Percentiles rank a stretch among this genome's conserved stretches.
Conservation (phyloP, 2,113 vertebrate genomes). For the Phyllopteryx taeniolatus region DNA sequence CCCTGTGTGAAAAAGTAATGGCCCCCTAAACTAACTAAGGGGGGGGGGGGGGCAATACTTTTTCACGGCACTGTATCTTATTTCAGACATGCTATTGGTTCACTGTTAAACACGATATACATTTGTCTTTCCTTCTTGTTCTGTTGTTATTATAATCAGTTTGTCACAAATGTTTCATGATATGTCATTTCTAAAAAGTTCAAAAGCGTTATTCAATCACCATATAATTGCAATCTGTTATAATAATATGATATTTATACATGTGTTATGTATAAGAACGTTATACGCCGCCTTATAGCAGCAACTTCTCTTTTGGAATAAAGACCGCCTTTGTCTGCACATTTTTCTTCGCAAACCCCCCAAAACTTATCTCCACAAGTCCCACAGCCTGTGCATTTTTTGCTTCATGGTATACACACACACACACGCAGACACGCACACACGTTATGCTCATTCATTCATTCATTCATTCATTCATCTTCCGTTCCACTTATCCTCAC, state of each 20-base stretch:
- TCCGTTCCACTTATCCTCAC: too few species aligned
- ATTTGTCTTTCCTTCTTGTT: not conserved
- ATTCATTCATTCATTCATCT: too few species aligned
- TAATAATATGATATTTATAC: not conserved
- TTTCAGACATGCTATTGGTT: too few species aligned
- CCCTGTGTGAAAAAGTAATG: too few species aligned
- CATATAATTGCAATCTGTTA: not conserved
- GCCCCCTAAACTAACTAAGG: too few species aligned
- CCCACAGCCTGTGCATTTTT: constrained; percentile 13
- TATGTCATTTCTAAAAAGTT: not conserved
- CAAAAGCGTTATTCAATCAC: not conserved
- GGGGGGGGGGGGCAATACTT: too few species aligned
- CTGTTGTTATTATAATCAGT: not conserved
- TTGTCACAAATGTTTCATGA: not conserved
- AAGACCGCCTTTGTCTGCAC: constrained; percentile 47
- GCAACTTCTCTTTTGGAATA: constrained; percentile 28
- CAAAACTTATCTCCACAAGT: constrained; percentile 32
- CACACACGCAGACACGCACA: too few species aligned
- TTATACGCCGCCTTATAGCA: not conserved
- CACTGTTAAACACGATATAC: too few species aligned
- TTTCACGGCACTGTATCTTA: too few species aligned
- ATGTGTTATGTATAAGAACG: not conserved
- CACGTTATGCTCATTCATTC: too few species aligned
- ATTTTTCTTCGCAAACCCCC: constrained; percentile 13
- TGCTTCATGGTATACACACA: not conserved